phyloP scores from a whole-genome alignment of 1,140 invertebrate genomes.

The Ylistrum balloti region DNA sequence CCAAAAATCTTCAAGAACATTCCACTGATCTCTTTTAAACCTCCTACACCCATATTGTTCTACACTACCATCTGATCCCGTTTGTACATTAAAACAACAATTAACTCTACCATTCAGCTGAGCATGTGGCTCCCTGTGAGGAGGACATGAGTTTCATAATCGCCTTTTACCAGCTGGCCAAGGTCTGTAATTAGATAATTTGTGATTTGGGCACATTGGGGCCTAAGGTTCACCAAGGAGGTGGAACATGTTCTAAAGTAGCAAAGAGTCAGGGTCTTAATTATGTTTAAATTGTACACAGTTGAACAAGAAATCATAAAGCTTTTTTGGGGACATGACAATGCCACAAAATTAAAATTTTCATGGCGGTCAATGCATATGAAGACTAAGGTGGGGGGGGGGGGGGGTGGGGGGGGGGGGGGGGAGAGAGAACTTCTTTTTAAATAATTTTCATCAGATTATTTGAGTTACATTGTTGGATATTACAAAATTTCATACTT shows the following conservation, averaged over 20 bases:
- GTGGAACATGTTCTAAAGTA: background rate
- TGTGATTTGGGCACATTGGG: background rate
- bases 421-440: no score
- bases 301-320: background rate
- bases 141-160: background rate
- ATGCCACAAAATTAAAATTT: background rate
- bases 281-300: background rate
- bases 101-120: background rate
- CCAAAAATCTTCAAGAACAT: background rate
- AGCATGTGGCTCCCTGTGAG: background rate
- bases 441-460: no score
- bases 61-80: background rate
- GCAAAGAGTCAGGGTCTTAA: background rate
- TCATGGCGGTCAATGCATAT: background rate
- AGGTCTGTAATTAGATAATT: background rate
- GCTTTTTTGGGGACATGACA: background rate
- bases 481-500: no score
- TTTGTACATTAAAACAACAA: slow-evolving; percentile 17
- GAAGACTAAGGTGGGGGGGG: background rate
- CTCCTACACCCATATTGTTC: background rate
- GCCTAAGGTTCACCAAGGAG: background rate
- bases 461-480: no score
- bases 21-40: slow-evolving; percentile 13
- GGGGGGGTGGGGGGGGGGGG: no score
- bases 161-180: background rate